phyloP scores from a whole-genome alignment of 2,888 invertebrate genomes.

The Eilema caniola region DNA sequence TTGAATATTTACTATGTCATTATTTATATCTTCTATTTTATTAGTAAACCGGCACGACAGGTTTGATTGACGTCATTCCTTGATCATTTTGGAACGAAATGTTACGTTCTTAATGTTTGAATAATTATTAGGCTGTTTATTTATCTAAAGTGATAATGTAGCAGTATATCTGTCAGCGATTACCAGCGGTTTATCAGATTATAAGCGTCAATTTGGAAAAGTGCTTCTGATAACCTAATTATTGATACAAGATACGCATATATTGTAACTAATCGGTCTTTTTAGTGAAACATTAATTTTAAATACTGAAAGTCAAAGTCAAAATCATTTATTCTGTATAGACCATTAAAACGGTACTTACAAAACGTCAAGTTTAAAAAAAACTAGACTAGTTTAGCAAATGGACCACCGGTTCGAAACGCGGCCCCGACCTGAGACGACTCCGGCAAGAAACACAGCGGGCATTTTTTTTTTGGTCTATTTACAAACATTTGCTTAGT shows the following conservation, averaged over 20 bases:
- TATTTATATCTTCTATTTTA: not conserved
- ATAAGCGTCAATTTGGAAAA: not conserved
- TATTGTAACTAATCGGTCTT: not conserved
- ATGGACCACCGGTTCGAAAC: too few relatives aligned
- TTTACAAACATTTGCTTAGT: too few relatives aligned
- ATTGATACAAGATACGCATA: not conserved
- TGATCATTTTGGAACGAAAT: constrained; percentile 1
- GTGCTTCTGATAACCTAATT: not conserved
- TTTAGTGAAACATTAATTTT: not conserved
- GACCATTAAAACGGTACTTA: too few relatives aligned
- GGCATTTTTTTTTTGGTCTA: too few relatives aligned
- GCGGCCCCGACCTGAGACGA: too few relatives aligned
- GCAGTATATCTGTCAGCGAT: not conserved
- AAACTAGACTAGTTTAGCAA: too few relatives aligned
- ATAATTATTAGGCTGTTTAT: not conserved
- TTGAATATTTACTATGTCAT: not conserved
- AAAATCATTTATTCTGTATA: too few relatives aligned
- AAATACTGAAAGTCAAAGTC: not conserved
- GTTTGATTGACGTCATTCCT: not conserved
- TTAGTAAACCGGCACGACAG: not conserved
- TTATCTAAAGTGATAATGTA: not conserved
- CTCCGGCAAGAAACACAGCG: too few relatives aligned
- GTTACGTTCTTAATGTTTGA: constrained; percentile 3
- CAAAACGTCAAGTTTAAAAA: too few relatives aligned
- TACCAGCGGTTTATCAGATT: not conserved